Base-by-base conservation (phyloP, 2,888 invertebrate species). In the Euplexia lucipara region DNA sequence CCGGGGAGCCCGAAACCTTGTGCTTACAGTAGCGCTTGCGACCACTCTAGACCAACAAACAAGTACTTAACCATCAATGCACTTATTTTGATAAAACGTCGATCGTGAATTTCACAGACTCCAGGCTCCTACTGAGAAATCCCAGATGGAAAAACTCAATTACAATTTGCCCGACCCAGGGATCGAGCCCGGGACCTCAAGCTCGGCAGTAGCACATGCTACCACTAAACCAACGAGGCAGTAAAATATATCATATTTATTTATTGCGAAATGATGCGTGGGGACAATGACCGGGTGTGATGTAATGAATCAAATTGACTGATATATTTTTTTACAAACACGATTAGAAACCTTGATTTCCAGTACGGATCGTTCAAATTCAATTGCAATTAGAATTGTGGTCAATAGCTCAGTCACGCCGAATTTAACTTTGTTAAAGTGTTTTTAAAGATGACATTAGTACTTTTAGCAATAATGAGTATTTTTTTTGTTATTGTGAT, bases 221-320 rank as follows among this genome's bases (percentile, higher is more conserved):
- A n/a, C n/a, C n/a, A n/a, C n/a, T n/a, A n/a, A n/a, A n/a, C n/a
- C n/a, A n/a, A n/a, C n/a, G n/a, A n/a, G n/a, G n/a, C n/a, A n/a
- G n/a, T n/a, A n/a, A n/a, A n/a, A n/a, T n/a, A n/a, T 60, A 41
- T 48, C 12, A 20, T 30, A 1, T 12, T 7, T 9, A 1, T 2
- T 52, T 52, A 54, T 59, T 59, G 18, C 10, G 14, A n/a, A 18
- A 44, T 14, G 39, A 35, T 39, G 39, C 34, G 52, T 73, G 48
- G 73, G 73, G 18, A 48, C 34, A 41, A 52, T 14, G 61, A 47
- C 37, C 37, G 26, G 30, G 18, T 20, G 30, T 58, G 57, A 74
- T 60, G 59, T 70, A 70, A 75, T 57, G 16, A 44, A 22, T 56
- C 44, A 52, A 52, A 32, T 12, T 37, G 52, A 41, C 68, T 39